A percentile compares a stretch with the other conserved stretches of the same genome.
Evolutionary conservation across 2,888 invertebrate genomes (phyloP).

Genomic region (Drosophila affinis): DNA sequence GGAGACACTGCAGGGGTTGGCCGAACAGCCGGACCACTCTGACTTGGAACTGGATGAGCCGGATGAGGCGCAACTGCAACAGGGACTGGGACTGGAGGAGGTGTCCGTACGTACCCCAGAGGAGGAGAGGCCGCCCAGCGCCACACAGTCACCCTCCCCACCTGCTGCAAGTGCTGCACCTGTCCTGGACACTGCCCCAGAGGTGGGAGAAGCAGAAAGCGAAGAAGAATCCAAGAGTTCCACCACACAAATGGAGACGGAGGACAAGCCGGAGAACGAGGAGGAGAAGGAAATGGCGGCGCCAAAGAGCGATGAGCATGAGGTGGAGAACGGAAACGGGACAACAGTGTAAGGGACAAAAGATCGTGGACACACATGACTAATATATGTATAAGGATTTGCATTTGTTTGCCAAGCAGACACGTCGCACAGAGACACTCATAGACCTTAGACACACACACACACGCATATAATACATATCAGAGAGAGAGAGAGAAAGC

Average conservation of each 20-base stretch:
- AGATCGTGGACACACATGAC: constrained; percentile 1
- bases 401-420: constrained; percentile 44
- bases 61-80: not conserved
- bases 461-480: constrained; percentile 25
- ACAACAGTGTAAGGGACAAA: constrained; percentile 22
- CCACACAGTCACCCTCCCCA: constrained; percentile 27
- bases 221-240: not conserved
- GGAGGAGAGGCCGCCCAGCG: not conserved
- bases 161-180: constrained; percentile 16
- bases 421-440: constrained; percentile 12
- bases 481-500: constrained; percentile 15
- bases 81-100: constrained; percentile 31
- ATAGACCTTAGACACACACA: not conserved
- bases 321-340: constrained; percentile 3
- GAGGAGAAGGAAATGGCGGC: not conserved
- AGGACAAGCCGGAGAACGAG: not conserved
- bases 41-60: not conserved
- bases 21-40: not conserved
- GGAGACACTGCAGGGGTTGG: not conserved
- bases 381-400: not conserved
- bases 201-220: not conserved
- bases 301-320: not conserved
- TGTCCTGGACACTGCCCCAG: not conserved
- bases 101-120: constrained; percentile 11
- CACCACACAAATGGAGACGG: not conserved